Evolutionary conservation across 1,140 invertebrate species (phyloP).

Genomic region (Andrena cerasifolii): DNA sequence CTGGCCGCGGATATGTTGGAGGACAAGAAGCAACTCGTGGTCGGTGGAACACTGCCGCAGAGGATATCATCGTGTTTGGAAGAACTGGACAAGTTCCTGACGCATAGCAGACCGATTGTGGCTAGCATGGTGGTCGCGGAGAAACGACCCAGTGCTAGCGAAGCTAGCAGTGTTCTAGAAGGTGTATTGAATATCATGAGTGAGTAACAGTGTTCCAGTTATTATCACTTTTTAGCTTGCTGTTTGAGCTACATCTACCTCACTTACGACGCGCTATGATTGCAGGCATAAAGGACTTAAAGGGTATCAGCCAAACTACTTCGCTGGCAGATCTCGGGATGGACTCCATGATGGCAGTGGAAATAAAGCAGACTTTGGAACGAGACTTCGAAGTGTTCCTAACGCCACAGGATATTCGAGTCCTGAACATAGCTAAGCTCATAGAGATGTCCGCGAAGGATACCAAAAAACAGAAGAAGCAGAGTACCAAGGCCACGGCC

Average conservation of each 20-base stretch:
- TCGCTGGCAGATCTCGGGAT: constrained; percentile 90
- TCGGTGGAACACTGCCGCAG: constrained; percentile 87
- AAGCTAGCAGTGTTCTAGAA: constrained; percentile 78
- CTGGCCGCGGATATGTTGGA: constrained; percentile 86
- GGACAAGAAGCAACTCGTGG: constrained; percentile 84
- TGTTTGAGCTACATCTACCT: not conserved
- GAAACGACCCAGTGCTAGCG: constrained; percentile 75
- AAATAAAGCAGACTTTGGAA: constrained; percentile 90
- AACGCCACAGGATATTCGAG: constrained; percentile 87
- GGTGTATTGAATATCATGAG: constrained; percentile 81
- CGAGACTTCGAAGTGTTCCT: constrained; percentile 88
- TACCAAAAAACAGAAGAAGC: constrained; percentile 44
- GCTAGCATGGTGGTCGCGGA: constrained; percentile 86
- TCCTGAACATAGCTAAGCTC: constrained; percentile 83
- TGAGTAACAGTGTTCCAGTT: constrained; percentile 46
- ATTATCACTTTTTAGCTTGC: no score
- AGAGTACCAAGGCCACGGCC: not conserved
- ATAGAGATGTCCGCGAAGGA: constrained; percentile 76
- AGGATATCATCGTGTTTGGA: constrained; percentile 85
- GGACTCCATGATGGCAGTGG: constrained; percentile 92
- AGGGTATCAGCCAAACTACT: constrained; percentile 84
- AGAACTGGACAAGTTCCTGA: constrained; percentile 84
- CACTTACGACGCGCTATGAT: not conserved
- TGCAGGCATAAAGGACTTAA: constrained; percentile 78
- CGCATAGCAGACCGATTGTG: constrained; percentile 83